phyloP scores from a whole-genome alignment of 2,113 vertebrate genomes.

The Solea solea region DNA sequence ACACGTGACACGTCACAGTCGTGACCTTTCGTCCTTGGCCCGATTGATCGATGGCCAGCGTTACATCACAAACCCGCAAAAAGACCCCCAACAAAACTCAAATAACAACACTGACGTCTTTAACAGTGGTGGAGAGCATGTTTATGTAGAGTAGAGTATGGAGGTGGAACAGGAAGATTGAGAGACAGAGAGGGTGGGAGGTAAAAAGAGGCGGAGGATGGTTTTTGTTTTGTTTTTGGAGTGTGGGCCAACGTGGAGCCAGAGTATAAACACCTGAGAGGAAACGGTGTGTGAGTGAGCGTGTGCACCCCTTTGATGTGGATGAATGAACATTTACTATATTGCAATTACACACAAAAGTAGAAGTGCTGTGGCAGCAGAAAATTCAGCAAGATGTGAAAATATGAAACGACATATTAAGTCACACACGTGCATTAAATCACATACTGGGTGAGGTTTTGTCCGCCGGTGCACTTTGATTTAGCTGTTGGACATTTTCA shows the following conservation, averaged over 20 bases:
- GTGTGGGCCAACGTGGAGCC: slow-evolving; percentile 56
- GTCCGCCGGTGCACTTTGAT: not conserved
- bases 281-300: slow-evolving; percentile 25
- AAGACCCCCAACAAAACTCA: not conserved
- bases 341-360: slow-evolving; percentile 9
- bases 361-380: not conserved
- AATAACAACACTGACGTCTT: slow-evolving; percentile 12
- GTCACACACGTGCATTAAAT: not conserved
- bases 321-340: slow-evolving; percentile 59
- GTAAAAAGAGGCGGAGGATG: slow-evolving; percentile 15
- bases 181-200: not conserved
- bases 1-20: not conserved
- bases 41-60: slow-evolving; percentile 12
- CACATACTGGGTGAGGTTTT: not conserved
- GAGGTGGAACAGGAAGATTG: slow-evolving; percentile 20
- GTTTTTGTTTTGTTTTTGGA: slow-evolving; percentile 18
- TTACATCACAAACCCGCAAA: not conserved
- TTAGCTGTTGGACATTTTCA: not conserved
- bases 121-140: not conserved
- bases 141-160: not conserved
- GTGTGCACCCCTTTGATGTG: slow-evolving; percentile 13
- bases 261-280: slow-evolving; percentile 39
- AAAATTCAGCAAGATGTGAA: not conserved
- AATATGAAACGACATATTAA: not conserved
- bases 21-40: not conserved